Base-by-base conservation (phyloP, 2,797 vertebrate genomes). In the Gambelia wislizenii region DNA sequence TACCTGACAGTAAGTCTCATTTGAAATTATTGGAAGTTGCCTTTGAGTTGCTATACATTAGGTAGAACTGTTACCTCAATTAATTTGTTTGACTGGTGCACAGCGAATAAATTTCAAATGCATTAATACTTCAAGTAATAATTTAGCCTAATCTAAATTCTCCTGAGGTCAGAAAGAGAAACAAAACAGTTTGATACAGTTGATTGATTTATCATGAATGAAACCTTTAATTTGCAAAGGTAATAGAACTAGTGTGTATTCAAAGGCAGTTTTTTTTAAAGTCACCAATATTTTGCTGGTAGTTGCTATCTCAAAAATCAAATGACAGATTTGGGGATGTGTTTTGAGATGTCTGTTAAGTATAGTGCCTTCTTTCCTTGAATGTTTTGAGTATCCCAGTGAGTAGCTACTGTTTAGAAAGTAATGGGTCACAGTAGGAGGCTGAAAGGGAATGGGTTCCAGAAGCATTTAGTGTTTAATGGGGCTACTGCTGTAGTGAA, bases 331-430 rank as follows among this genome's bases (percentile, higher is more conserved):
- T 95, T 93, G 94, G 91, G 92, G 94, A n/a, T 95, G 94, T 76
- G 93, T 97, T 97, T 97, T 97, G 95, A 93, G 94, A 95, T 94
- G 91, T 93, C 95, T 94, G 94, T 97, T 97, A 97, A 97, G 96
- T 96, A 95, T 93, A 90, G 87, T 94, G 93, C 93, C 92, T 97
- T 95, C 49, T 88, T 97, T 96, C 97, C 92, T 85, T 79, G n/a
- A 92, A 88, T 96, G 92, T 97, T 95, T 97, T 96, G 96, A 97
- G 92, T 90, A 97, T 95, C 96, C 93, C 86, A 92, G 93, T 96
- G 97, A 95, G 96, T 94, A 95, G 90, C 86, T 94, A 89, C 94
- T 36, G 56, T 93, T 93, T 93, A 81, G 95, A 97, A 95, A 96
- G 92, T 89, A 88, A 88, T 36, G 36, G 92, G 84, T 94, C 97